phyloP scores from a whole-genome alignment of 2,888 invertebrate species.

The Dryadula phaetusa region DNA sequence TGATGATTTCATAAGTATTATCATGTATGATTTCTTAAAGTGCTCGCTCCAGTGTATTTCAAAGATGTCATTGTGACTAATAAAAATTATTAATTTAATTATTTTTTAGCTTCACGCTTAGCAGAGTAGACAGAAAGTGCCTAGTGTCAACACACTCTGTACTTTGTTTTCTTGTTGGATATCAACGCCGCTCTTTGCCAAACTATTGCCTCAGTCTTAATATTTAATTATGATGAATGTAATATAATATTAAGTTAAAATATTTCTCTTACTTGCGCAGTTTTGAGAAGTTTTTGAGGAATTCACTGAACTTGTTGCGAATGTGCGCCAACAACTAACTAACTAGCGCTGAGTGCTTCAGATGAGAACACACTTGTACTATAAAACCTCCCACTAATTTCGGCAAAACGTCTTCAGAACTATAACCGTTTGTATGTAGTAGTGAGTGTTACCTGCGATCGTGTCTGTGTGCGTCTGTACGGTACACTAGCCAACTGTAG shows the following conservation, averaged over 20 bases:
- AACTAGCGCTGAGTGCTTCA: conserved; percentile 17
- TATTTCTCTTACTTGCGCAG: not conserved
- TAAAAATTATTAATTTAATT: too few relatives aligned
- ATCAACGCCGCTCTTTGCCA: too few relatives aligned
- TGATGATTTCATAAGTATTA: too few relatives aligned
- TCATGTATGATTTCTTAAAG: too few relatives aligned
- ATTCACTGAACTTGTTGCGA: conserved; percentile 3
- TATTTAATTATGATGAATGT: not conserved
- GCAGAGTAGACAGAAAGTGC: too few relatives aligned
- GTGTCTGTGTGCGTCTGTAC: not conserved
- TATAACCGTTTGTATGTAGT: conserved; percentile 2
- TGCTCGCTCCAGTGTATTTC: too few relatives aligned
- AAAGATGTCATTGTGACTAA: too few relatives aligned
- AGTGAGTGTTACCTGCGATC: not conserved
- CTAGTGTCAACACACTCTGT: too few relatives aligned
- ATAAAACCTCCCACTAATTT: conserved; percentile 17
- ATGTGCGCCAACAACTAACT: conserved; percentile 16
- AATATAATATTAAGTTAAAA: not conserved
- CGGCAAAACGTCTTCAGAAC: conserved; percentile 15
- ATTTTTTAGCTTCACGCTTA: too few relatives aligned
- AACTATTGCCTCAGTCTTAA: too few relatives aligned
- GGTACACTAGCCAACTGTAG: not conserved
- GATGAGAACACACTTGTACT: conserved; percentile 9
- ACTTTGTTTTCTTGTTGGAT: too few relatives aligned
- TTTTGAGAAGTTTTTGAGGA: conserved; percentile 7